These are phyloP conservation scores for Tapirus indicus DNA, from an alignment of 2,797 vertebrate genomes.

Conservation along the genomic window DNA sequence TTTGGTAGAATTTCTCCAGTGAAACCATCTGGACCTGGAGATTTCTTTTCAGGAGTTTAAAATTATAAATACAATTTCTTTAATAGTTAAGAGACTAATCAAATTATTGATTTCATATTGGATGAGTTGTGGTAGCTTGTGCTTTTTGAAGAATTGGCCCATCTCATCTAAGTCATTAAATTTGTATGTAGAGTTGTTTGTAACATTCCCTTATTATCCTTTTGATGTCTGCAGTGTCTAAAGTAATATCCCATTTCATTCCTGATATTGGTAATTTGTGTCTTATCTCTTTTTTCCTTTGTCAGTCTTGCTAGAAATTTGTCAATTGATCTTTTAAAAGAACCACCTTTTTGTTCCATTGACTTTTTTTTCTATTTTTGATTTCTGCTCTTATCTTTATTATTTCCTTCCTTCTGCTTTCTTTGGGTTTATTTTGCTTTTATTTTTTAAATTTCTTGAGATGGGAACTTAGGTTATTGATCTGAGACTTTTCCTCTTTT, in stretches of 20 bases:
- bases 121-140: background rate
- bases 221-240: background rate
- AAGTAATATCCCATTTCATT: background rate
- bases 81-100: background rate
- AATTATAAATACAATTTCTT: background rate
- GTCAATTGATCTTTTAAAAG: background rate
- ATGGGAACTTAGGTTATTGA: background rate
- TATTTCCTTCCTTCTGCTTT: background rate
- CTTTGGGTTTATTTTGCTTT: slow-evolving; percentile 4
- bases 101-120: background rate
- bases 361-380: slow-evolving; percentile 9
- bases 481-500: slow-evolving; percentile 12
- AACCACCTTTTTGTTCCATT: background rate
- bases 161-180: background rate
- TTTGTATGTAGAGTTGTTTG: background rate
- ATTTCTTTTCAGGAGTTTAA: slow-evolving; percentile 30
- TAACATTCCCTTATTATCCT: background rate
- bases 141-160: background rate
- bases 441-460: background rate
- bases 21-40: background rate
- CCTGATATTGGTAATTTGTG: background rate
- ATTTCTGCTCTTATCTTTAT: background rate
- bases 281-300: background rate
- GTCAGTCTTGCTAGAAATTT: background rate
- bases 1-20: background rate